Evolutionary conservation across 2,888 invertebrate genomes (phyloP), one percentile per base, ranked within the genome.

Genomic region (Mamestra brassicae): DNA sequence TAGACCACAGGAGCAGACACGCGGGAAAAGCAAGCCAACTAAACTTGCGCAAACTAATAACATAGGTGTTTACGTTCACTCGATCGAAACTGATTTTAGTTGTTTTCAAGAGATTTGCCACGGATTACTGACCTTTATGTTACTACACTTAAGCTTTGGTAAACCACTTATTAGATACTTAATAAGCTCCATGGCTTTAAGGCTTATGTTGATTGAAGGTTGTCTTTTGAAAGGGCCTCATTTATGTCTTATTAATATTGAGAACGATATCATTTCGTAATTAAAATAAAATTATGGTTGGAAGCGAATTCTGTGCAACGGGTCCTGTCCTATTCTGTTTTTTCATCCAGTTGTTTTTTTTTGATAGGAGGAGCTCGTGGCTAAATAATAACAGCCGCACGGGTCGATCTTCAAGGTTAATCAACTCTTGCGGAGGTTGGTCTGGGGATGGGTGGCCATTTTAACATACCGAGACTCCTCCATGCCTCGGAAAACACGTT

Each of bases 41-140:
- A 73, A 79, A 7, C 77, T 88, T 87, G 78, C 63, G 80, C 70
- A 86, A 86, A 83, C 50, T 84, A 78, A 84, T 79, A 61, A 67
- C 62, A 34, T 57, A 63, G n/a, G 42, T 83, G 71, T 71, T 67
- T 61, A 68, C 75, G 13, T 69, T 84, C 75, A 84, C 81, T 80
- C 50, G 17, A 80, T 67, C 45, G n/a, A 68, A 42, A 15, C 42
- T 6, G 45, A 74, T 58, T 81, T 62, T 54, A 74, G 76, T 69
- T 17, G 66, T 80, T 79, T 68, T 55, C 74, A 80, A 74, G 15
- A 67, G 55, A 68, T 84, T 80, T 65, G 60, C 47, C n/a, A 73
- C 57, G 47, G 38, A 70, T 69, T 42, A 61, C 17, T 82, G 68
- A 78, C 62, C 62, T 68, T 69, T 74, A 74, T 55, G 17, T 34